A percentile compares a stretch with the other conserved stretches of the same genome.
Evolutionary conservation across 2,797 vertebrate species (phyloP).

Genomic region (Pangasius mekongensis): DNA sequence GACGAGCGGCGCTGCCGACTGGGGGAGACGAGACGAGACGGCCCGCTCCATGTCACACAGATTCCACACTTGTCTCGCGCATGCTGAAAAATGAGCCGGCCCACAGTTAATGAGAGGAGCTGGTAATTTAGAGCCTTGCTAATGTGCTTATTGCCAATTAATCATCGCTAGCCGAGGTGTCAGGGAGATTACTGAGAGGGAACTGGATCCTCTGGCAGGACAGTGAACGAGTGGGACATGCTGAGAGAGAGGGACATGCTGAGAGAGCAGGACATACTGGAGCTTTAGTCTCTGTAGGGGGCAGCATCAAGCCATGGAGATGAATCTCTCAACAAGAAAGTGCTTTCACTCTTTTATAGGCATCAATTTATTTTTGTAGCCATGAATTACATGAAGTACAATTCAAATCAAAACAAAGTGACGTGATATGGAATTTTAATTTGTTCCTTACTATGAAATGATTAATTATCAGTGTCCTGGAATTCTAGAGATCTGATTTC

Average conservation of each 20-base stretch:
- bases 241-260: constrained; percentile 25
- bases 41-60: constrained; percentile 55
- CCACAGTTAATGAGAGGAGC: constrained; percentile 57
- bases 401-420: constrained; percentile 35
- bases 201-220: constrained; percentile 59
- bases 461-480: constrained; percentile 20
- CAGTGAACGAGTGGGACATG: constrained; percentile 28
- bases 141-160: constrained; percentile 66
- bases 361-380: constrained; percentile 22
- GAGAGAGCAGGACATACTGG: constrained; percentile 23
- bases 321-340: constrained; percentile 33
- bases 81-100: constrained; percentile 60
- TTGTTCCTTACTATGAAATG: constrained; percentile 43
- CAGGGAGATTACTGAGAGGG: constrained; percentile 62
- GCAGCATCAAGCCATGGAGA: constrained; percentile 75
- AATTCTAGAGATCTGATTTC: background rate
- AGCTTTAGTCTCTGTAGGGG: constrained; percentile 74
- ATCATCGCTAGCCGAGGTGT: constrained; percentile 62
- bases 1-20: constrained; percentile 37
- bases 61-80: constrained; percentile 61
- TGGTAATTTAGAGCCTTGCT: constrained; percentile 63
- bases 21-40: constrained; percentile 51
- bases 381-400: constrained; percentile 30
- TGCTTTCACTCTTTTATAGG: constrained; percentile 32
- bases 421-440: constrained; percentile 26